These are phyloP conservation scores for Macrobrachium rosenbergii DNA, from an alignment of 1,140 invertebrate species.

Conservation along the genomic window DNA sequence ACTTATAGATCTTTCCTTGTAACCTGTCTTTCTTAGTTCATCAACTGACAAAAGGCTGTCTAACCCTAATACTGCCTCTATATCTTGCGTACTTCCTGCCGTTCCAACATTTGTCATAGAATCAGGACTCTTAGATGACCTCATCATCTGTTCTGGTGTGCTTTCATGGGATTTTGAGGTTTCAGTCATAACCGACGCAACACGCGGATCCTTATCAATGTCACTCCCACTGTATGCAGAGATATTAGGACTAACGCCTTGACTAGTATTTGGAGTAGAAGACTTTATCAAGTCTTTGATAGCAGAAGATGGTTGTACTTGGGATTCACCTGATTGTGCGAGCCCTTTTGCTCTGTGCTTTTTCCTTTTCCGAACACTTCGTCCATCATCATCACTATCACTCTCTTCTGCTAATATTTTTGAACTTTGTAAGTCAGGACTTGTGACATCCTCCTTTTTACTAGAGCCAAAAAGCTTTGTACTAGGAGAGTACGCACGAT, in stretches of 20 bases:
- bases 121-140: constrained; percentile 1
- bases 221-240: constrained; percentile 22
- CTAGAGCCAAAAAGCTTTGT: constrained; percentile 25
- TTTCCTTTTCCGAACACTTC: constrained; percentile 31
- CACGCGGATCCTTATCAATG: constrained; percentile 40
- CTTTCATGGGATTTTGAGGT: constrained; percentile 38
- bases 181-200: constrained; percentile 2
- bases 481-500: constrained; percentile 15
- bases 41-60: constrained; percentile 15
- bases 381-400: constrained; percentile 49
- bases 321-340: not conserved
- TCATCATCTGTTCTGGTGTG: constrained; percentile 19
- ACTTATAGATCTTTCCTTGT: not conserved
- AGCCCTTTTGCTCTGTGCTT: constrained; percentile 9
- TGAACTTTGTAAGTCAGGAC: not conserved
- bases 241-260: constrained; percentile 33
- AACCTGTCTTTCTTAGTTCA: constrained; percentile 26
- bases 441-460: constrained; percentile 1
- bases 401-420: constrained; percentile 30
- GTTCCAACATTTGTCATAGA: not conserved
- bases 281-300: not conserved
- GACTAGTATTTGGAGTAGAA: constrained; percentile 50
- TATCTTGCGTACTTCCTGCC: constrained; percentile 26
- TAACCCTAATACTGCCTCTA: constrained; percentile 9
- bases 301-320: not conserved